These are phyloP conservation scores for Glossophaga mutica DNA, from an alignment of 2,797 vertebrate genomes.

Conservation along the genomic window DNA sequence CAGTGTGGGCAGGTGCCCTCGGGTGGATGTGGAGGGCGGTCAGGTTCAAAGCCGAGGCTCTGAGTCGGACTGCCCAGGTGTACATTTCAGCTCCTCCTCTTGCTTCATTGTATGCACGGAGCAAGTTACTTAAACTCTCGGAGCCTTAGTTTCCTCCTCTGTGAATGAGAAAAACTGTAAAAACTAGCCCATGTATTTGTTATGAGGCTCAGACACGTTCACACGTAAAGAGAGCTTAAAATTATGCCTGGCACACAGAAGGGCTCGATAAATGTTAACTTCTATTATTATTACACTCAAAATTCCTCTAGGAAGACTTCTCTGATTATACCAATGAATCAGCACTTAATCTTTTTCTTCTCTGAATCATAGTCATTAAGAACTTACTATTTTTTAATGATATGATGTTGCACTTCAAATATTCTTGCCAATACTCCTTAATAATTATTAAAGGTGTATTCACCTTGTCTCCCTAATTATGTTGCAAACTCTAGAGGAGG, in stretches of 20 bases:
- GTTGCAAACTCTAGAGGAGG: neutral
- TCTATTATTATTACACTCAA: neutral
- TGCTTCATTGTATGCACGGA: neutral
- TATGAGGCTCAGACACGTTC: neutral
- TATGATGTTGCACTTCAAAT: neutral
- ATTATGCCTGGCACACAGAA: neutral
- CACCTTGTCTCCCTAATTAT: neutral
- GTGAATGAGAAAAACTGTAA: neutral
- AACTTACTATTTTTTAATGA: neutral
- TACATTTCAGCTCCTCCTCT: neutral
- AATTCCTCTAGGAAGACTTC: neutral
- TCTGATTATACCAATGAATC: neutral
- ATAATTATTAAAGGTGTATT: neutral
- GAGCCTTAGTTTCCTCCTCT: neutral
- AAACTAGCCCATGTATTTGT: neutral
- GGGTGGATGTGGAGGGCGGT: accelerated
- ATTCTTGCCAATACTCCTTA: neutral
- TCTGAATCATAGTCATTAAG: neutral
- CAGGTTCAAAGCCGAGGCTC: neutral
- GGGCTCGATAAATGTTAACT: neutral
- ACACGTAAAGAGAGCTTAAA: neutral
- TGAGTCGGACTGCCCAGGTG: neutral
- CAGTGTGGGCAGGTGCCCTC: neutral
- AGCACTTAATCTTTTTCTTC: neutral
- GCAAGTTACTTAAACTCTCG: neutral